These are phyloP conservation scores for Stegodyphus mimosarum DNA, from an alignment of 1,140 invertebrate species.

Conservation along the genomic window DNA sequence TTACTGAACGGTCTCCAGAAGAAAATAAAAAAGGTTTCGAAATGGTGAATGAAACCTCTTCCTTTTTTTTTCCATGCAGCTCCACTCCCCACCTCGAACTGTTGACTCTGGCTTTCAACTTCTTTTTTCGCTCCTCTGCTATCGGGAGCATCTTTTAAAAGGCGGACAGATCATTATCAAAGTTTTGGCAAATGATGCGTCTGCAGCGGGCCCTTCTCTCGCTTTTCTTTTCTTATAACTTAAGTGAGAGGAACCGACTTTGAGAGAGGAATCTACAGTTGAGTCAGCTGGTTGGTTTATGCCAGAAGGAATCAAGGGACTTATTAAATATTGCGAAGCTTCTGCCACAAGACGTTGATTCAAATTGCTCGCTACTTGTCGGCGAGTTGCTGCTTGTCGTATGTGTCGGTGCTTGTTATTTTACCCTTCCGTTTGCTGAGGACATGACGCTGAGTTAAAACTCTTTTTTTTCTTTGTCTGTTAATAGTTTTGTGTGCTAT, in stretches of 20 bases:
- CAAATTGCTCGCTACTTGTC: too few relatives aligned
- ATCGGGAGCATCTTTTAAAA: constrained; percentile 37
- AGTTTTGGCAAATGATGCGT: constrained; percentile 41
- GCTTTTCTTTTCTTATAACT: constrained; percentile 14
- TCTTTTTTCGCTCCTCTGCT: constrained; percentile 7
- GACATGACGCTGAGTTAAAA: too few relatives aligned
- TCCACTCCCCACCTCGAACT: constrained; percentile 19
- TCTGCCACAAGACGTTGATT: too few relatives aligned
- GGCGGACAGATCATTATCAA: constrained; percentile 35
- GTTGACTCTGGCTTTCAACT: constrained; percentile 30
- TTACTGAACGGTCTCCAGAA: neutral
- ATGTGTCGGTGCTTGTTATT: too few relatives aligned
- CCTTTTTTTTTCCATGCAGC: neutral
- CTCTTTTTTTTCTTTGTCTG: too few relatives aligned
- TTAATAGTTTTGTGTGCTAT: too few relatives aligned
- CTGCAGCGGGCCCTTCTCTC: neutral
- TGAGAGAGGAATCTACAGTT: constrained; percentile 1
- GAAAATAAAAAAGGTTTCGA: constrained; percentile 13
- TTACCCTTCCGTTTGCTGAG: too few relatives aligned
- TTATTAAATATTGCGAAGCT: constrained; percentile 5
- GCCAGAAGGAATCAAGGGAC: constrained; percentile 2
- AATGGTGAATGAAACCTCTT: neutral
- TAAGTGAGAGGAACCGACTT: constrained; percentile 25
- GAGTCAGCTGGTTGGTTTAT: constrained; percentile 14
- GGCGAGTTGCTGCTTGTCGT: too few relatives aligned